Evolutionary conservation across 1,140 invertebrate genomes (phyloP), one percentile per base, ranked within the genome.

Genomic region (Tetramorium simillimum): DNA sequence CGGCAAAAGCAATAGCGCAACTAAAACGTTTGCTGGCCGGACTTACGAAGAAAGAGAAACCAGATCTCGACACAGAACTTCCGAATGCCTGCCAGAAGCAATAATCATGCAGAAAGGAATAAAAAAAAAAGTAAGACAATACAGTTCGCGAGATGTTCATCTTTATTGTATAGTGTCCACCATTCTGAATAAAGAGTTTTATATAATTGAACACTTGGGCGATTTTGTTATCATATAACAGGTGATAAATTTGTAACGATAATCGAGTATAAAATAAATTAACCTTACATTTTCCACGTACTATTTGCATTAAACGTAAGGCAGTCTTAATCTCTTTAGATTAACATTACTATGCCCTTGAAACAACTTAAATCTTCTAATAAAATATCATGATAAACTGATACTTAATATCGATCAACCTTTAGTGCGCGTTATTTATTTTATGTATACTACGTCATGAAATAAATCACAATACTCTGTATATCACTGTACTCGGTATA

Each of bases 1-100:
- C 99, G 60, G 99, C 98, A 9, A 96, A 96, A 93, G 99, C 99
- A 16, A 99, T 99, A 94, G 98, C 98, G 21, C 98, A 99, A 95
- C 98, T 99, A 90, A 99, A 99, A 96, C 98, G 98, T 89, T 94
- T 99, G 82, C 95, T 99, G 60, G 97, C 97, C 5, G 99, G 98
- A 77, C 95, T 99, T 80, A 96, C 96, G 0, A 97, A 97, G 89
- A 99, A 99, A 93, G 96, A 97, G 49, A 94, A 95, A 67, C 97
- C 98, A 0, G 97, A 97, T 82, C n/a, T 98, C 92, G 96, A 97
- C 73, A 97, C 97, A 1, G 94, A 96, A 21, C 95, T 96, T 92
- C 92, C 92, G 21, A 85, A 93, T 88, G 69, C 86, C 16, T 93
- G 91, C 12, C 56, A 24, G 21, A 70, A 73, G 12, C 33, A 87